Conservation (phyloP, 2,888 invertebrate genomes). For the Hemistola chrysoprasaria region DNA sequence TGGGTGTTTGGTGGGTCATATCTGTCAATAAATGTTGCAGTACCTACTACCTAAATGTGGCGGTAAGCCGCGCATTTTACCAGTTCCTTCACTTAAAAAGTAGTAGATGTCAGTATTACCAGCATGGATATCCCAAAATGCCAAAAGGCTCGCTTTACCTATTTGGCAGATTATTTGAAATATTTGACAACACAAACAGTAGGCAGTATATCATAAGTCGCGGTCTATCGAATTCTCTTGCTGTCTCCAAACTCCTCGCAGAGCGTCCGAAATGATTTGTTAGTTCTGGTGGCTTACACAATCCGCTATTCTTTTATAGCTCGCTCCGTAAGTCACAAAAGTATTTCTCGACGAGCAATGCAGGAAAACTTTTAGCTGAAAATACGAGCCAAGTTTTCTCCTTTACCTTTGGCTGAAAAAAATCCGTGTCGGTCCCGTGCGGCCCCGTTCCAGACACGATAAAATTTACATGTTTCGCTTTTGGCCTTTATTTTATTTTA, state of each 20-base stretch:
- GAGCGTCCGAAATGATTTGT: conserved; percentile 59
- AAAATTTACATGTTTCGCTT: conserved; percentile 80
- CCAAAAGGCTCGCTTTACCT: too few species aligned
- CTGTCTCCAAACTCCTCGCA: conserved; percentile 42
- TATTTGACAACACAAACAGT: background rate
- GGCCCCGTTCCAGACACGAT: conserved; percentile 67
- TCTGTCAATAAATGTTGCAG: too few species aligned
- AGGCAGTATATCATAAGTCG: conserved; percentile 4
- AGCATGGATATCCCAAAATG: too few species aligned
- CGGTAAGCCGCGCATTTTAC: too few species aligned
- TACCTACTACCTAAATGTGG: too few species aligned
- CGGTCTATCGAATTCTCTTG: conserved; percentile 22
- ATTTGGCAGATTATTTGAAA: too few species aligned
- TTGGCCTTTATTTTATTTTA: conserved; percentile 77
- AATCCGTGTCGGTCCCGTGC: conserved; percentile 59
- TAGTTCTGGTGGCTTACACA: conserved; percentile 49
- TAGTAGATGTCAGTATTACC: too few species aligned
- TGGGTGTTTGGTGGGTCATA: too few species aligned
- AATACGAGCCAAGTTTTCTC: conserved; percentile 75
- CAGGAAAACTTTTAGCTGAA: conserved; percentile 71
- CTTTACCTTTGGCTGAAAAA: conserved; percentile 68
- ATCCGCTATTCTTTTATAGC: conserved; percentile 67
- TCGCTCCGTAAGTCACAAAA: conserved; percentile 69
- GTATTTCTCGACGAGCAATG: conserved; percentile 69
- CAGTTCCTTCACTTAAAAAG: too few species aligned